Percentiles rank a stretch among this genome's conserved stretches.
Conservation (phyloP, 1,140 invertebrate genomes). For the Dryas iulia region DNA sequence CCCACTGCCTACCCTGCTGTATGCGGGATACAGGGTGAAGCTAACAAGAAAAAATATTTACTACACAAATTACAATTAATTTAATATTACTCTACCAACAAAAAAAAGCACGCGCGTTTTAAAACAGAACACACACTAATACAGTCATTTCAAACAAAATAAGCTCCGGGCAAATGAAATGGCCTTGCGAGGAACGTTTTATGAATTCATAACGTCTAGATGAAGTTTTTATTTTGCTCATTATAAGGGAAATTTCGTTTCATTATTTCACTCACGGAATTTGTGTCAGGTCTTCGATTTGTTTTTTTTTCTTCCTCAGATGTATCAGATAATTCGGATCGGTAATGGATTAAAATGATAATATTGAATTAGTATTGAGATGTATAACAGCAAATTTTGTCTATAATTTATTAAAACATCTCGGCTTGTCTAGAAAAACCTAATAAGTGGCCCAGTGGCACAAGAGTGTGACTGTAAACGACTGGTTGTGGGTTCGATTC, state of each 20-base stretch:
- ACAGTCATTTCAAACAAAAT: slow-evolving; percentile 43
- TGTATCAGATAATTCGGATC: background rate
- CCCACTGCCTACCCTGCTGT: too few species aligned
- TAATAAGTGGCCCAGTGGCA: too few species aligned
- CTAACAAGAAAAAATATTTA: too few species aligned
- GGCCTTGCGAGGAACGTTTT: slow-evolving; percentile 53
- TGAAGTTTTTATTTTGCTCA: slow-evolving; percentile 65
- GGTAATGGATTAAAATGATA: background rate
- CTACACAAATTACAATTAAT: too few species aligned
- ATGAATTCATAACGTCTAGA: slow-evolving; percentile 63
- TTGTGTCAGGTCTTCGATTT: background rate
- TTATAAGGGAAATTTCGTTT: slow-evolving; percentile 50
- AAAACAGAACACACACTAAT: slow-evolving; percentile 22
- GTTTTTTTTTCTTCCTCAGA: background rate
- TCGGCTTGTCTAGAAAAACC: too few species aligned
- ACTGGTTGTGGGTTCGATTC: too few species aligned
- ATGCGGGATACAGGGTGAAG: too few species aligned
- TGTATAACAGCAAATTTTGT: too few species aligned
- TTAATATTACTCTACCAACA: too few species aligned
- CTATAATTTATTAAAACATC: too few species aligned
- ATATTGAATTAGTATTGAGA: too few species aligned
- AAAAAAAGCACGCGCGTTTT: background rate
- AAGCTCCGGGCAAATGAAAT: slow-evolving; percentile 54
- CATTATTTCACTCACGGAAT: slow-evolving; percentile 39
- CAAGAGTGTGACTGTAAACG: too few species aligned